phyloP scores from a whole-genome alignment of 2,888 invertebrate species.

The Allygus modestus region DNA sequence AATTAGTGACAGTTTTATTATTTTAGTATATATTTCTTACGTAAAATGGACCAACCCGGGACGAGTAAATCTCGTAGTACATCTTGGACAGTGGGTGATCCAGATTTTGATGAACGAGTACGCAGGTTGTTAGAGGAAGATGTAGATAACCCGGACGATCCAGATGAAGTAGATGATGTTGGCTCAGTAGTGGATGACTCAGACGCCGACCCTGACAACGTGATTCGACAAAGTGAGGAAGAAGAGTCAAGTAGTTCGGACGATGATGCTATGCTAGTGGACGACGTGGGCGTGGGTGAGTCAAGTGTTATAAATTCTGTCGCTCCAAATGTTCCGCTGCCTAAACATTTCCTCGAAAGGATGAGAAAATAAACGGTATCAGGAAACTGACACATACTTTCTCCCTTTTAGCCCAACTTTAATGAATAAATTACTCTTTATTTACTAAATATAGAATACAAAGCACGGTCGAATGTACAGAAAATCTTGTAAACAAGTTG shows the following conservation, averaged over 20 bases:
- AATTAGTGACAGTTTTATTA: conserved; percentile 10
- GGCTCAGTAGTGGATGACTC: conserved; percentile 45
- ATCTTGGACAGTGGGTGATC: conserved; percentile 44
- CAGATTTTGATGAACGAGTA: conserved; percentile 10
- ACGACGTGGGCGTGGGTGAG: background rate
- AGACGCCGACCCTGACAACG: conserved; percentile 15
- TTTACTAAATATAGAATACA: no score
- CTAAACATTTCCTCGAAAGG: conserved; percentile 54
- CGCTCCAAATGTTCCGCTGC: no score
- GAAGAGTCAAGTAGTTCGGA: background rate
- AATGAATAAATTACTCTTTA: no score
- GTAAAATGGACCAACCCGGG: conserved; percentile 30
- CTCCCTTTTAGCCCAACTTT: no score
- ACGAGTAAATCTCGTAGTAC: conserved; percentile 23
- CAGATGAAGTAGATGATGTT: background rate
- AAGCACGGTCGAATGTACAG: no score
- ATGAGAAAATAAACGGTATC: conserved; percentile 51
- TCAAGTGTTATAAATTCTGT: no score
- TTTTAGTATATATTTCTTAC: conserved; percentile 18
- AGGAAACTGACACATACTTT: no score
- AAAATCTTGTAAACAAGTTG: no score
- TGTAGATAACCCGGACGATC: conserved; percentile 9
- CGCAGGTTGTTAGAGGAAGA: conserved; percentile 17
- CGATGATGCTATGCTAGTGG: background rate
- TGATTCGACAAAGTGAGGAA: conserved; percentile 14